Percentiles rank a stretch among this genome's conserved stretches.
These are phyloP conservation scores for Xenopus laevis DNA, from an alignment of 2,113 vertebrate genomes.

Conservation along the genomic window DNA sequence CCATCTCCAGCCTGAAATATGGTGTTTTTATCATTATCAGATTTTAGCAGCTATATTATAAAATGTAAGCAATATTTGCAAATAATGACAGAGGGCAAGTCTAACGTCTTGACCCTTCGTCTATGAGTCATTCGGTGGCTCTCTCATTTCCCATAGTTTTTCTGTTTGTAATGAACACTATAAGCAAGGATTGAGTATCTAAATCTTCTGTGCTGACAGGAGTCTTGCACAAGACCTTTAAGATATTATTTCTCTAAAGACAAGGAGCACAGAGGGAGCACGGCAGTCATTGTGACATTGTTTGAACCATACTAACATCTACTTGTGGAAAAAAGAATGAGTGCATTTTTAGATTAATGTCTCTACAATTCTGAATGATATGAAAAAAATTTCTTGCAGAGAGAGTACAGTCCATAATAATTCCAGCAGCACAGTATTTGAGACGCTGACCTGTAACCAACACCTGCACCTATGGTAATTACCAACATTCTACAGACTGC, in stretches of 20 bases:
- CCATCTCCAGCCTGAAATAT: too few species aligned
- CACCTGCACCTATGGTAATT: background rate
- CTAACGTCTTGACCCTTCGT: background rate
- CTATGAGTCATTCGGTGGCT: background rate
- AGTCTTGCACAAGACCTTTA: background rate
- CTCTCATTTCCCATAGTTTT: background rate
- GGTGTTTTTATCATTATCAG: too few species aligned
- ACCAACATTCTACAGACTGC: slow-evolving; percentile 1
- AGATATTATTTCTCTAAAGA: background rate
- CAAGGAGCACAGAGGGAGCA: background rate
- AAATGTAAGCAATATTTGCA: too few species aligned
- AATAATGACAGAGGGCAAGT: too few species aligned
- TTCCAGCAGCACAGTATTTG: background rate
- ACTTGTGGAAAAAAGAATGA: background rate
- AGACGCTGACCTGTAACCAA: background rate
- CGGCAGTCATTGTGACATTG: background rate
- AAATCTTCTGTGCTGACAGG: background rate
- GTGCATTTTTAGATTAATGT: too few species aligned
- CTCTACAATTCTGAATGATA: background rate
- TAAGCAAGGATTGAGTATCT: too few species aligned
- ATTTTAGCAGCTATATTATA: too few species aligned
- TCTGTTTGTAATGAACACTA: too few species aligned
- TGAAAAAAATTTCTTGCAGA: background rate
- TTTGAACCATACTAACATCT: background rate
- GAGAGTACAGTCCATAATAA: background rate